Conservation (phyloP, 2,888 invertebrate species). For the Polymixis flavicincta region DNA sequence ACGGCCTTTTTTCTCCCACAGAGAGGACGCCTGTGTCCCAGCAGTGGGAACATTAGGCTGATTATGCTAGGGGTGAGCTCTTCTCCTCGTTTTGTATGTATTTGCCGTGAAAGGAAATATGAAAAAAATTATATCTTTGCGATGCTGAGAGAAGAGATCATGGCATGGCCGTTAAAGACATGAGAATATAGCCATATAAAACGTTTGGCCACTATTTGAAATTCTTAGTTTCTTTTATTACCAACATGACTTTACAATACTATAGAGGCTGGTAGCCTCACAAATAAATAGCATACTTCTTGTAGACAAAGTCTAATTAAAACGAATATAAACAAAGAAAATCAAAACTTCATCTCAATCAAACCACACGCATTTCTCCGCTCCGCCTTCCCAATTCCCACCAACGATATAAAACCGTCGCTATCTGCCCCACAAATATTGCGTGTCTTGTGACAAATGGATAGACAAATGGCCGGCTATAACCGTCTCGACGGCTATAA, state of each 20-base stretch:
- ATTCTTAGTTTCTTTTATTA: background rate
- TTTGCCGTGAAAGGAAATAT: background rate
- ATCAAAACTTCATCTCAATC: background rate
- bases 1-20: too few species aligned
- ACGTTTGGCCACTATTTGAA: background rate
- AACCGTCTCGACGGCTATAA: slow-evolving; percentile 54
- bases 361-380: background rate
- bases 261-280: background rate
- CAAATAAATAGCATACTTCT: background rate
- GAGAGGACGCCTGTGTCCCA: too few species aligned
- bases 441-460: slow-evolving; percentile 54
- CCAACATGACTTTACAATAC: background rate
- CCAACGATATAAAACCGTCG: slow-evolving; percentile 31
- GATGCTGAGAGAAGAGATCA: background rate
- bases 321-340: background rate
- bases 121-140: background rate
- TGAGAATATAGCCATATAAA: background rate
- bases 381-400: slow-evolving; percentile 29
- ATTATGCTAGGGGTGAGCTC: too few species aligned
- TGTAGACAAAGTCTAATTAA: background rate
- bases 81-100: background rate
- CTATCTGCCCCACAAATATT: slow-evolving; percentile 47
- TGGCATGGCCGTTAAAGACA: background rate
- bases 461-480: slow-evolving; percentile 55
- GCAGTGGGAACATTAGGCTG: too few species aligned